Base-by-base conservation (phyloP, 1,140 invertebrate genomes). In the Drosophila yakuba region DNA sequence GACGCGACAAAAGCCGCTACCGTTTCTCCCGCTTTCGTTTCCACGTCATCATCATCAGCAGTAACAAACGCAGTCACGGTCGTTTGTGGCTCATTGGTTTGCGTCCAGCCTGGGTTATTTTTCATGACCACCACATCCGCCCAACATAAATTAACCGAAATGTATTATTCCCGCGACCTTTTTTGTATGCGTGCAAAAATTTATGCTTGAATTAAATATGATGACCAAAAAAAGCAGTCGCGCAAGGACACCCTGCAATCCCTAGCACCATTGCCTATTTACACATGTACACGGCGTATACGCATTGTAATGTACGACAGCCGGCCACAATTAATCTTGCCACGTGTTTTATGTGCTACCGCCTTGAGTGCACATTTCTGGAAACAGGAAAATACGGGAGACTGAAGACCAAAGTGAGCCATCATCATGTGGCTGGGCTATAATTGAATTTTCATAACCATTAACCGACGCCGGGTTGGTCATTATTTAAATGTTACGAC, bases 381-480 rank as follows among this genome's bases (percentile, higher is more conserved):
- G 2, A 15, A 32, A 14, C 28, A 32, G 4, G 47, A 61, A 23
- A 17, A 12, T 11, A 25, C 5, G 20, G 20, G 14, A 10, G 6
- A 25, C 35, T 17, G 28, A 14, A 12, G 23, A 5, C n/a, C 45
- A 28, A 75, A 75, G 72, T 66, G 72, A 76, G 74, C 83, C 84
- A 89, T 77, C 79, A 79, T 68, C 71, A 50, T 89, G 83, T 60
- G 75, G 44, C 80, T 88, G 83, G 80, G 84, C 88, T 89, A 88
- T 89, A 88, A 88, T 88, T 88, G 80, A 88, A 88, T 89, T 88
- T 88, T 88, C 83, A 88, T 83, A 89, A 86, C 83, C 84, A 89
- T 89, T 83, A 89, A 81, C 74, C 86, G 76, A 67, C 74, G 76
- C 35, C 58, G 39, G 58, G 60, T 56, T 57, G 84, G 84, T 83